These are phyloP conservation scores for Resseliella maxima DNA, from an alignment of 2,888 invertebrate genomes.

Conservation along the genomic window DNA sequence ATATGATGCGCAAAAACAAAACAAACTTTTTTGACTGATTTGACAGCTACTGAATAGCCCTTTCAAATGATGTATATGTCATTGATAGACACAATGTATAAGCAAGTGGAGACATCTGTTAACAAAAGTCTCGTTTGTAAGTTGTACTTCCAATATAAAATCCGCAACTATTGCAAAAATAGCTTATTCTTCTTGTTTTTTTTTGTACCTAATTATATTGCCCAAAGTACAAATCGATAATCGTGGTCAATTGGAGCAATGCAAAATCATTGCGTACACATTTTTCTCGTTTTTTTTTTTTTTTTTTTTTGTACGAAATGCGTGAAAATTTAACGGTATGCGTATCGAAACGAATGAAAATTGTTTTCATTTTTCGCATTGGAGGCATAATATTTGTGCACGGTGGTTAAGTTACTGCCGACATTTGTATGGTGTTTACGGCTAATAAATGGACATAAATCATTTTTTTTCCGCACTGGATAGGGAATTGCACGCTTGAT, in stretches of 20 bases:
- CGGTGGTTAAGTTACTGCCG: neutral
- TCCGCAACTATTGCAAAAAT: too few species aligned
- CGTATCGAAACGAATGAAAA: constrained; percentile 21
- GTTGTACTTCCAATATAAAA: too few species aligned
- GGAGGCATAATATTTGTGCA: neutral
- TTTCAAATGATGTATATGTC: too few species aligned
- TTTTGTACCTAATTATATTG: too few species aligned
- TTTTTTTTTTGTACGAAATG: neutral
- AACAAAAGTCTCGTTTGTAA: too few species aligned
- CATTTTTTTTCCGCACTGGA: neutral
- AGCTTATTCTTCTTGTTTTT: too few species aligned
- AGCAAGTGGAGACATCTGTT: too few species aligned
- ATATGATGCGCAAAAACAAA: too few species aligned
- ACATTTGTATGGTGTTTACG: neutral
- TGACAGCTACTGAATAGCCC: too few species aligned
- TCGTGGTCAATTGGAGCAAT: neutral
- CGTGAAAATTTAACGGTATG: neutral
- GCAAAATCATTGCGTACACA: neutral
- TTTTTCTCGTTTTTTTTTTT: neutral
- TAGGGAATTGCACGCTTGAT: constrained; percentile 9
- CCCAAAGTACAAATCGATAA: neutral
- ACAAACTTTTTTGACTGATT: too few species aligned
- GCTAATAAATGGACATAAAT: constrained; percentile 32
- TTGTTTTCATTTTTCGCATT: neutral
- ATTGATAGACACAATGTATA: too few species aligned